These are phyloP conservation scores for Drosophila nigricruria DNA, from an alignment of 2,888 invertebrate genomes.

Conservation along the genomic window DNA sequence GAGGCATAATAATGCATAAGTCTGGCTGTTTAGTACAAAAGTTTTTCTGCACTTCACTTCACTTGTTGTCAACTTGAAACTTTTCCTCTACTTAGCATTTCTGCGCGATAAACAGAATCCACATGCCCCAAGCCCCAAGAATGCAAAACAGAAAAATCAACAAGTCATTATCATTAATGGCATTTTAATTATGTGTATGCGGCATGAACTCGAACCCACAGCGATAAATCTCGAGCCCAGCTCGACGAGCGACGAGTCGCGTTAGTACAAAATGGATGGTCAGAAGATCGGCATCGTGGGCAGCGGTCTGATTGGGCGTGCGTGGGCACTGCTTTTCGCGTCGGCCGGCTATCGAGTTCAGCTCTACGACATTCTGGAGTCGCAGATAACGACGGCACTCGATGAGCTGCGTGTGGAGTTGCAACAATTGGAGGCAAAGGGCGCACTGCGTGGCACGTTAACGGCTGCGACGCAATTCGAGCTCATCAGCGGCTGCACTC, in stretches of 20 bases:
- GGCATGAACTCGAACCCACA: conserved; percentile 54
- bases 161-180: conserved; percentile 67
- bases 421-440: conserved; percentile 88
- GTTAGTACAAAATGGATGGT: conserved; percentile 83
- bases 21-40: not conserved
- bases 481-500: conserved; percentile 90
- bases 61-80: not conserved
- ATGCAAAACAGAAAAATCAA: conserved; percentile 31
- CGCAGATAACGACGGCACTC: conserved; percentile 91
- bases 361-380: conserved; percentile 93
- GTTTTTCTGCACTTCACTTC: not conserved
- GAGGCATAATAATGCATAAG: conserved; percentile 1
- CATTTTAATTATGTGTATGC: conserved; percentile 57
- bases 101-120: conserved; percentile 22
- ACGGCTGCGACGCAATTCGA: conserved; percentile 90
- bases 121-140: conserved; percentile 7
- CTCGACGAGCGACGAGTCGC: conserved; percentile 10
- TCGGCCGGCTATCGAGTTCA: conserved; percentile 95
- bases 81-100: conserved; percentile 10
- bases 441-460: conserved; percentile 91
- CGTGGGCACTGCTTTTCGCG: conserved; percentile 98
- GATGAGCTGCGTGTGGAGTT: conserved; percentile 91
- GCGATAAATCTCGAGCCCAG: conserved; percentile 65
- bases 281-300: conserved; percentile 92
- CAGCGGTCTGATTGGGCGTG: conserved; percentile 97